A percentile compares a stretch with the other conserved stretches of the same genome.
Evolutionary conservation across 2,113 vertebrate genomes (phyloP).

Genomic region (Grammomys dolichurus): DNA sequence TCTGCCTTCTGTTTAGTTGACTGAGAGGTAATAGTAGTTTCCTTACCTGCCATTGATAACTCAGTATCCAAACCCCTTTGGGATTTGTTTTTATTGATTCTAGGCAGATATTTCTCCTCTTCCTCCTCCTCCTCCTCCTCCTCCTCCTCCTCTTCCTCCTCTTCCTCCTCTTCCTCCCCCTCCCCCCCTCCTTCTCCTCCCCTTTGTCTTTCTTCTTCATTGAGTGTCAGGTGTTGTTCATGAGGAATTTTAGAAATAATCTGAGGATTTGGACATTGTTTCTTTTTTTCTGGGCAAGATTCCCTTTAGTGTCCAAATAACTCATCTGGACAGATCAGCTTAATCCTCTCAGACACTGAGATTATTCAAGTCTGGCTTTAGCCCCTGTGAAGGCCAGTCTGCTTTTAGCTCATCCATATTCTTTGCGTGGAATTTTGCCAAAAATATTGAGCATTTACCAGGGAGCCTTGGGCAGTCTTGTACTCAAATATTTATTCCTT

Average conservation of each 20-base stretch:
- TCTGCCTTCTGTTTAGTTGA: conserved; percentile 37
- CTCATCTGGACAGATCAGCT: not conserved
- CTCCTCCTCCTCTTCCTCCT: not conserved
- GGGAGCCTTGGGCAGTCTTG: not conserved
- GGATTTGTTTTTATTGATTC: not conserved
- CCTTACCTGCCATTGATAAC: not conserved
- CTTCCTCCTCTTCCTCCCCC: too few species aligned
- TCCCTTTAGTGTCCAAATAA: not conserved
- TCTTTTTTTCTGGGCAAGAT: not conserved
- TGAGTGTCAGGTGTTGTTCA: not conserved
- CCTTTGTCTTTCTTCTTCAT: not conserved
- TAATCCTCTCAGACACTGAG: not conserved
- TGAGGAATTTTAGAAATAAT: not conserved
- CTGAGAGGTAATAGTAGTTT: not conserved
- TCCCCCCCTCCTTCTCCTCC: too few species aligned
- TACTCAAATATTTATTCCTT: not conserved
- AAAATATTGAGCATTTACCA: not conserved
- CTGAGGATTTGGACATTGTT: not conserved
- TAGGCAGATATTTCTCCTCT: not conserved
- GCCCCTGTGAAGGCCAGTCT: not conserved
- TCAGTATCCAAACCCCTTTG: not conserved
- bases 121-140: not conserved
- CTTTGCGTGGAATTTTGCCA: not conserved
- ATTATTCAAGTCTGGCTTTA: not conserved
- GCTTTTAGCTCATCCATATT: not conserved